Conservation (phyloP, 2,113 vertebrate species). For the Passer montanus region DNA sequence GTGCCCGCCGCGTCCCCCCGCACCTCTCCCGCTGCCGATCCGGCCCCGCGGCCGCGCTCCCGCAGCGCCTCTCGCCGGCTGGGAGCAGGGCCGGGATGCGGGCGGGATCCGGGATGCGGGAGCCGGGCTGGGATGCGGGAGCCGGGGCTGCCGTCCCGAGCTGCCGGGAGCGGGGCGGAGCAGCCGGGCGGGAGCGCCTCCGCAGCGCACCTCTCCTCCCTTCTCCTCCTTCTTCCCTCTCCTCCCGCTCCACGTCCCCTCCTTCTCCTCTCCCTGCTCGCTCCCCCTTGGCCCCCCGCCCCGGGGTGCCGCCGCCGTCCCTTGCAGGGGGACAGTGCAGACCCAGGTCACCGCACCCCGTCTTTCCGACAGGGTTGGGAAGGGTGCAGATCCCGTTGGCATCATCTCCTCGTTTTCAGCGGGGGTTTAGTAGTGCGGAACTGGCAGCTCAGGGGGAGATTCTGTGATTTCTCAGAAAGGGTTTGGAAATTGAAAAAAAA, state of each 20-base stretch:
- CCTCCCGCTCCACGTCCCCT: too few relatives aligned
- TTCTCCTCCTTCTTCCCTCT: background rate
- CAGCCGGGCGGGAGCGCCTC: background rate
- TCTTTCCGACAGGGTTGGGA: rapidly evolving
- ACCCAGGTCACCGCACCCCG: rapidly evolving
- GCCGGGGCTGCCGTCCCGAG: background rate
- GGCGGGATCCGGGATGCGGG: background rate
- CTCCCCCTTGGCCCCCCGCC: too few relatives aligned
- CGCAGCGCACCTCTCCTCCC: background rate
- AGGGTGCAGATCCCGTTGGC: rapidly evolving
- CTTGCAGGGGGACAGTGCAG: rapidly evolving
- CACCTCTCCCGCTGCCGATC: background rate
- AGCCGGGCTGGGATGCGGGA: background rate
- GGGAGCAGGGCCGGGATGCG: background rate
- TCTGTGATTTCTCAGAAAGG: background rate
- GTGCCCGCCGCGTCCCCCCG: background rate
- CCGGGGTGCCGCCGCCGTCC: background rate
- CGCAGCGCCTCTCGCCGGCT: background rate
- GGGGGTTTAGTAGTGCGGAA: rapidly evolving
- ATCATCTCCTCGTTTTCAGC: rapidly evolving
- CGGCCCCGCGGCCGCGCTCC: background rate
- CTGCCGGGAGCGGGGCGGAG: background rate
- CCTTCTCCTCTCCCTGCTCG: too few relatives aligned
- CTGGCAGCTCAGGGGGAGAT: rapidly evolving
- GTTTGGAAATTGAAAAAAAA: rapidly evolving